Percentiles rank a stretch among this genome's conserved stretches.
Conservation (phyloP, 2,113 vertebrate species). For the Dipodomys stephensi region DNA sequence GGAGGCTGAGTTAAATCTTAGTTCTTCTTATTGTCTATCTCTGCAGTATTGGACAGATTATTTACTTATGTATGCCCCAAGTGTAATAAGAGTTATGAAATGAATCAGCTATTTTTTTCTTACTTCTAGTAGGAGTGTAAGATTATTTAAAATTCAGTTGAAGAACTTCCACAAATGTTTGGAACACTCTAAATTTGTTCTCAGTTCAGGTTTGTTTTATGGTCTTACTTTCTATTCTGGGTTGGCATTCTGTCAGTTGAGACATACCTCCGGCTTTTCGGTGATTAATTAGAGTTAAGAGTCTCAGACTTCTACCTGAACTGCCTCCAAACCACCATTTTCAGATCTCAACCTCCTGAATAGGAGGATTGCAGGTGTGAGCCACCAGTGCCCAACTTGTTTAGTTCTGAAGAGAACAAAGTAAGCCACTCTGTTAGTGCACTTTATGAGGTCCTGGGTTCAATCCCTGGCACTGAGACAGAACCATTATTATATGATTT, state of each 20-base stretch:
- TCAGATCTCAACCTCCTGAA: too few species aligned
- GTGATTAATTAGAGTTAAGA: too few species aligned
- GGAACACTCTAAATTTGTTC: constrained; percentile 31
- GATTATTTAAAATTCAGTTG: constrained; percentile 46
- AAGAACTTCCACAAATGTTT: constrained; percentile 23
- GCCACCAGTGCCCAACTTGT: too few species aligned
- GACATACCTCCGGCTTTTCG: too few species aligned
- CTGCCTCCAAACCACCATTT: too few species aligned
- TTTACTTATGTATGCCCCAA: constrained; percentile 1
- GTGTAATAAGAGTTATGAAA: constrained; percentile 28
- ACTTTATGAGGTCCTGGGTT: too few species aligned
- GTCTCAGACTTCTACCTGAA: too few species aligned
- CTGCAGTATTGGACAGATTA: not conserved
- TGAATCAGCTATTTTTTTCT: constrained; percentile 16
- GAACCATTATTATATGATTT: not conserved
- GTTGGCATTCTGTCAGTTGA: too few species aligned
- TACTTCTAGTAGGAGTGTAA: not conserved
- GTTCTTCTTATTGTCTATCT: not conserved
- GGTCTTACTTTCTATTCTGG: not conserved
- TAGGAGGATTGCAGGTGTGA: too few species aligned
- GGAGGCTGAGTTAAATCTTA: not conserved
- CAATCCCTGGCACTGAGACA: too few species aligned
- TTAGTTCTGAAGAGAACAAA: too few species aligned
- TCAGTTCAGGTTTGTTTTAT: not conserved
- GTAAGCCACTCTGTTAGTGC: too few species aligned